A percentile compares a stretch with the other conserved stretches of the same genome.
These are phyloP conservation scores for Antheraea pernyi DNA, from an alignment of 1,140 invertebrate species.

Conservation along the genomic window DNA sequence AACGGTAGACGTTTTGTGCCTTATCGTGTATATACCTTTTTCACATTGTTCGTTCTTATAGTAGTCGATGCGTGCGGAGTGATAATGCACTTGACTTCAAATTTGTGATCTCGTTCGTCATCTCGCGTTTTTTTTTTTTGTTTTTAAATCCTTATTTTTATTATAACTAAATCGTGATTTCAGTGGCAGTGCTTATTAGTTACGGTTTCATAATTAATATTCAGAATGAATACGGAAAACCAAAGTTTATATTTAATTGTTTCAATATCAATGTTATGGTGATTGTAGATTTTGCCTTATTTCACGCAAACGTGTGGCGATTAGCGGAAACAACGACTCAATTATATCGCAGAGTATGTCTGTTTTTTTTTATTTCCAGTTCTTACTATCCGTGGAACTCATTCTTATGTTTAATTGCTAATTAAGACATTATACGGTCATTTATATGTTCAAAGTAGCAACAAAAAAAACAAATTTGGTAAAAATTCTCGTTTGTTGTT, in stretches of 20 bases:
- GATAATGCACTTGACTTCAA: conserved; percentile 53
- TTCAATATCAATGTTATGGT: conserved; percentile 66
- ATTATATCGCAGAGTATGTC: conserved; percentile 30
- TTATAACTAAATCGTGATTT: conserved; percentile 29
- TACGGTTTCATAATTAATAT: conserved; percentile 48
- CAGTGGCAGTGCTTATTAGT: conserved; percentile 45
- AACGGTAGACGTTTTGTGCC: conserved; percentile 39
- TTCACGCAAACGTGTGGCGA: conserved; percentile 49
- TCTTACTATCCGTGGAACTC: conserved; percentile 24
- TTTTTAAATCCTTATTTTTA: not conserved
- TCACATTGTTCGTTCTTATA: conserved; percentile 36
- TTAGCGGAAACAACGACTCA: conserved; percentile 45
- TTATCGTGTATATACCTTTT: conserved; percentile 38
- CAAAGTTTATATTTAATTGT: conserved; percentile 54
- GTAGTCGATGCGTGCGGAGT: conserved; percentile 34
- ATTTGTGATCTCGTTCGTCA: conserved; percentile 26
- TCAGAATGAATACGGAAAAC: conserved; percentile 47
- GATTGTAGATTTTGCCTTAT: conserved; percentile 48
- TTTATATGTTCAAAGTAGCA: too few species aligned
- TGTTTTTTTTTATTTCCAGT: conserved; percentile 29
- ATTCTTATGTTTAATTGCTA: conserved; percentile 12
- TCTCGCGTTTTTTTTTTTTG: not conserved
- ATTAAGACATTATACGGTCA: too few species aligned
- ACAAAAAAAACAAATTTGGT: too few species aligned
- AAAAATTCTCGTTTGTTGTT: too few species aligned